phyloP scores from a whole-genome alignment of 2,888 invertebrate genomes.

The Pandemis cinnamomeana region DNA sequence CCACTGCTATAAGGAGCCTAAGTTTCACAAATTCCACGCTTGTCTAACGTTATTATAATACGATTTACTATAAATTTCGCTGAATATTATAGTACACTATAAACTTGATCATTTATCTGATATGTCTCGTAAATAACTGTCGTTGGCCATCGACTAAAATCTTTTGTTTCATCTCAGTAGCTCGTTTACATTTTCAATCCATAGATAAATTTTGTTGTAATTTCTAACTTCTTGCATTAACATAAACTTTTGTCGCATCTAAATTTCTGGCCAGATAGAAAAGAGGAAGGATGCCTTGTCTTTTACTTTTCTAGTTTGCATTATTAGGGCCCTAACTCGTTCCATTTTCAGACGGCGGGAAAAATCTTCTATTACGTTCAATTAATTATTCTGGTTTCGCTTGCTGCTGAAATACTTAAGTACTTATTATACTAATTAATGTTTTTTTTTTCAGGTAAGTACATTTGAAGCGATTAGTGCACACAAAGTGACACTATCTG shows the following conservation, averaged over 20 bases:
- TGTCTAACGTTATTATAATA: slow-evolving; percentile 25
- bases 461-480: background rate
- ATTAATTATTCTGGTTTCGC: no score
- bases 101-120: slow-evolving; percentile 24
- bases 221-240: background rate
- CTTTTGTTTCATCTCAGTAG: background rate
- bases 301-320: background rate
- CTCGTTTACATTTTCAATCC: background rate
- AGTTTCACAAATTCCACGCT: slow-evolving; percentile 30
- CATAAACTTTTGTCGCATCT: background rate
- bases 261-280: background rate
- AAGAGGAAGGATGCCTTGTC: background rate
- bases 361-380: no score
- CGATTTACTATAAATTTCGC: slow-evolving; percentile 17
- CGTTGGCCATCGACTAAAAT: background rate
- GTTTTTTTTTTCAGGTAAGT: slow-evolving; percentile 9
- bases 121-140: slow-evolving; percentile 5
- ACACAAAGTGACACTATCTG: background rate
- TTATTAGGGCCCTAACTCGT: background rate
- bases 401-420: background rate
- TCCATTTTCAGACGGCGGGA: background rate
- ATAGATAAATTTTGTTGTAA: background rate
- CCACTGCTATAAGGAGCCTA: background rate
- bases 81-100: slow-evolving; percentile 19
- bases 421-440: background rate